Percentiles rank a stretch among this genome's conserved stretches.
These are phyloP conservation scores for Myiopsitta monachus DNA, from an alignment of 2,113 vertebrate genomes.

Conservation along the genomic window DNA sequence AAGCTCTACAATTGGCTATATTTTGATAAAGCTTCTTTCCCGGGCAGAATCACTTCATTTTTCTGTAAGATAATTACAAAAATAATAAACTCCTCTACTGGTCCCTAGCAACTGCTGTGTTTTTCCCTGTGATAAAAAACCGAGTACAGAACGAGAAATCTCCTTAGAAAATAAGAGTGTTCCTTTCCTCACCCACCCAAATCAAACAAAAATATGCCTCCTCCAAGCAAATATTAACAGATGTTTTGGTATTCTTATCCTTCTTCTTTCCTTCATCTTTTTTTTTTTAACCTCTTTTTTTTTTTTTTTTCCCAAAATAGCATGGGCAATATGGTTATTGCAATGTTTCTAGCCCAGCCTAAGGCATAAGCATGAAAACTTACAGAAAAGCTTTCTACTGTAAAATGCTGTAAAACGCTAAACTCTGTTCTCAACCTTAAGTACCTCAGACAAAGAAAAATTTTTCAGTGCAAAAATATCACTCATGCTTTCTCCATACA, in stretches of 20 bases:
- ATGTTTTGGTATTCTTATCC: background rate
- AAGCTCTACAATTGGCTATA: background rate
- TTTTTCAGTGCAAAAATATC: background rate
- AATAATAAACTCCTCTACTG: background rate
- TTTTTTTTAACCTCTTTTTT: background rate
- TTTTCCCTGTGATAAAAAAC: background rate
- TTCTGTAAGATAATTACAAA: background rate
- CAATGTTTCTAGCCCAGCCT: background rate
- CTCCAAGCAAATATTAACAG: background rate
- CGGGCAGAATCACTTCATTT: background rate
- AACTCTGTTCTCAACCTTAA: background rate
- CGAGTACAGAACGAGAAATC: background rate
- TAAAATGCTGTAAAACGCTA: background rate
- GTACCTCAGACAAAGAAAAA: background rate
- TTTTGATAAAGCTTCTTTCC: background rate
- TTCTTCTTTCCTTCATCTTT: background rate
- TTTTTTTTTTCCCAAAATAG: background rate
- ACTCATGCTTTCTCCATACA: background rate
- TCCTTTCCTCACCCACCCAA: background rate
- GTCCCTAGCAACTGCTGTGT: background rate
- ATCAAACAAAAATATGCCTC: background rate
- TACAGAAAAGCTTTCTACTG: background rate
- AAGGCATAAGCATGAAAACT: background rate
- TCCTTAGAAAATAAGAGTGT: background rate
- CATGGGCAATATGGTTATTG: background rate